Percentiles rank a stretch among this genome's conserved stretches.
Conservation (phyloP, 2,797 vertebrate genomes). For the Phrynocephalus vlangalii region DNA sequence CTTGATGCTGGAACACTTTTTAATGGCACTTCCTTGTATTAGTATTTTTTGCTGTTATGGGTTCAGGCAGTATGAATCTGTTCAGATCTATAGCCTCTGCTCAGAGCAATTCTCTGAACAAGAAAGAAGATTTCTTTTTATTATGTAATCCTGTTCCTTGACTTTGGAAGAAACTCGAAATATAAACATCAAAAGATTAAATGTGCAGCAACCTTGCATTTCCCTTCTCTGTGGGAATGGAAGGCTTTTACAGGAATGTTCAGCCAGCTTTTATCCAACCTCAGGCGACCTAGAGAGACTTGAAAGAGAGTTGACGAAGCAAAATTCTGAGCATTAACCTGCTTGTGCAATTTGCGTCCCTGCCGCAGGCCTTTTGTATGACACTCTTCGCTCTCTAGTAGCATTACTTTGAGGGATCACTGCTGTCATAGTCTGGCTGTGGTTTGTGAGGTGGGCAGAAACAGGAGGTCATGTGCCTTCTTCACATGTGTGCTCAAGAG, state of each 20-base stretch:
- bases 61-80: conserved; percentile 41
- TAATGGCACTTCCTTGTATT: conserved; percentile 47
- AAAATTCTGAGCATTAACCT: background rate
- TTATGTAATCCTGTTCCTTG: conserved; percentile 47
- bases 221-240: conserved; percentile 26
- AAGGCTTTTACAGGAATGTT: conserved; percentile 52
- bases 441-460: background rate
- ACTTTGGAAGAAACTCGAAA: conserved; percentile 58
- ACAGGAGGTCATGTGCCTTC: background rate
- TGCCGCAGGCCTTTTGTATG: background rate
- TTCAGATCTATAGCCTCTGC: conserved; percentile 29
- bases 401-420: background rate
- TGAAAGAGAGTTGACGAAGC: conserved; percentile 33
- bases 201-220: conserved; percentile 35
- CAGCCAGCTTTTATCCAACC: conserved; percentile 41
- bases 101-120: conserved; percentile 38
- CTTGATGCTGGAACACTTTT: background rate
- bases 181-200: conserved; percentile 48
- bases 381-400: background rate
- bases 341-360: background rate
- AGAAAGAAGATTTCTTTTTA: conserved; percentile 49
- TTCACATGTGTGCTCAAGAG: background rate
- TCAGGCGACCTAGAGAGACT: conserved; percentile 36
- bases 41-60: conserved; percentile 53
- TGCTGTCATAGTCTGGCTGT: background rate